Percentiles rank a stretch among this genome's conserved stretches.
These are phyloP conservation scores for Oryzias sinensis DNA, from an alignment of 2,797 vertebrate species.

Conservation along the genomic window DNA sequence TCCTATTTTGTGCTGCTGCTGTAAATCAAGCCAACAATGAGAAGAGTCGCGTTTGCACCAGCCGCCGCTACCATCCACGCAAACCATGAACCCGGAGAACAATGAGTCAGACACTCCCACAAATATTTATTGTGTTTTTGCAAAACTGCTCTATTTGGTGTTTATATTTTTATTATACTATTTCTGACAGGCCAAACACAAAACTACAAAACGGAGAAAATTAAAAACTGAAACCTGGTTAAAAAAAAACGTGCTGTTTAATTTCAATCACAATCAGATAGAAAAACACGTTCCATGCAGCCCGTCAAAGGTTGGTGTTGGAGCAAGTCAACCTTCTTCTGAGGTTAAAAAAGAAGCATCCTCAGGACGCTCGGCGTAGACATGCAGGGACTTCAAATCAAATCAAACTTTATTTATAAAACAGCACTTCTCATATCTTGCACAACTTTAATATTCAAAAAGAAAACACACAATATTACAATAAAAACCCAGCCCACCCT, in stretches of 20 bases:
- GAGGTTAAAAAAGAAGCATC: no score
- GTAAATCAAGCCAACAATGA: constrained; percentile 78
- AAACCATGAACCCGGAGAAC: constrained; percentile 66
- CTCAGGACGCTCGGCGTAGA: no score
- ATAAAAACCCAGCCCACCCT: no score
- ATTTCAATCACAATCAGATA: no score
- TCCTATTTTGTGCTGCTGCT: constrained; percentile 72
- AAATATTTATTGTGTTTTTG: constrained; percentile 66
- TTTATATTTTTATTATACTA: constrained; percentile 58
- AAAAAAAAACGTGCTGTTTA: background rate
- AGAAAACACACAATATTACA: no score
- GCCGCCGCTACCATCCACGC: constrained; percentile 59
- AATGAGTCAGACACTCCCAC: constrained; percentile 61
- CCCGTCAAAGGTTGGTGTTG: no score
- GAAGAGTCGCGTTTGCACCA: constrained; percentile 63
- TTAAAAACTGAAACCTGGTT: background rate
- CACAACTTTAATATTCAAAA: no score
- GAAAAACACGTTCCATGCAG: no score
- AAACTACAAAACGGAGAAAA: constrained; percentile 27
- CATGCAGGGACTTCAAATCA: no score
- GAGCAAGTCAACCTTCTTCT: no score
- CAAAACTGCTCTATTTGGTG: constrained; percentile 43
- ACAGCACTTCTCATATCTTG: no score
- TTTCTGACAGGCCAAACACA: constrained; percentile 41
- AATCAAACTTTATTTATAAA: no score